Base-by-base conservation (phyloP, 2,113 vertebrate genomes). In the Chaetura pelagica region DNA sequence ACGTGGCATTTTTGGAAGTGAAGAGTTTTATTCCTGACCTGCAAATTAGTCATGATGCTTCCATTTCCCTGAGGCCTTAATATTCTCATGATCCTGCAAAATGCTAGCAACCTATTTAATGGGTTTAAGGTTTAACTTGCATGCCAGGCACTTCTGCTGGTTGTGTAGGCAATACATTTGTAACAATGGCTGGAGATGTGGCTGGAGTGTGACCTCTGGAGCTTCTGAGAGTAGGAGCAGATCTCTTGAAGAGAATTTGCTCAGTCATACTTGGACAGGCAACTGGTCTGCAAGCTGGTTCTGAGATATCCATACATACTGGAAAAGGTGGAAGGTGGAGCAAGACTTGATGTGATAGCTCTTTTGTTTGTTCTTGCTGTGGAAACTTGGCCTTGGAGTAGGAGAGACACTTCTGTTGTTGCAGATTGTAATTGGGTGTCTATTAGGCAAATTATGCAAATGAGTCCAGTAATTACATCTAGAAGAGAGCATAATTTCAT, bases 1-100 rank as follows among this genome's bases (percentile, higher is more conserved):
- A 29, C 0, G 1, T 14, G 29, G 4, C 3, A 3, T 1, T 64
- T 87, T 63, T 15, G 42, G 10, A 80, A 62, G 32, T 16, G 8
- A 78, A 87, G 6, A 3, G 7, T 20, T 83, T 83, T 86, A 54
- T 42, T 80, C n/a, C 55, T 77, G 48, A 84, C 38, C 46, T 14
- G 13, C 24, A 74, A 29, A 46, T 62, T 67, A 17, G 12, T 34
- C n/a, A 46, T 34, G 51, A 12, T 42, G 3, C 3, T 61, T 69
- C 46, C 1, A 1, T 46, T 93, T 79, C 34, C 52, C 68, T 19
- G 34, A 76, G 19, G 35, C 32, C 27, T 83, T 42, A 51, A 54
- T 72, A 54, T 29, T 80, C 24, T 62, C 52, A 35, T 0, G 0
- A 32, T 48, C 23, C 11, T 58, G 12, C 38, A 74, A 62, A 59